These are phyloP conservation scores for Manis pentadactyla DNA, from an alignment of 2,797 vertebrate species.

Conservation along the genomic window DNA sequence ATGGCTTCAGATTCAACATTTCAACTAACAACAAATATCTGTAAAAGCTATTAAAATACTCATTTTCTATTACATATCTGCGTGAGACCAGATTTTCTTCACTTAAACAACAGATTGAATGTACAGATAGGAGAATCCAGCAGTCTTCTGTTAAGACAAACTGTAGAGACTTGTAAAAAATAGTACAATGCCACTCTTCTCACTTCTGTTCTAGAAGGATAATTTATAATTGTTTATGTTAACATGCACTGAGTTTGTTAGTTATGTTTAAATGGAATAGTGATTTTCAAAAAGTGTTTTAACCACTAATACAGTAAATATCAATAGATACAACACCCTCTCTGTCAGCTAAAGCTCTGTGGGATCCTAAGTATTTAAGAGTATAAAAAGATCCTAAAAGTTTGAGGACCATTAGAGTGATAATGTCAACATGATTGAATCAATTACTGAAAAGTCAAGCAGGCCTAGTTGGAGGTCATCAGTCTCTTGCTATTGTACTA, in stretches of 20 bases:
- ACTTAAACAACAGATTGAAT: neutral
- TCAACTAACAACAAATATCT: constrained; percentile 4
- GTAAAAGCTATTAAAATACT: neutral
- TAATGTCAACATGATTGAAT: neutral
- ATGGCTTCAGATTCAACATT: neutral
- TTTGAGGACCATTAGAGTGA: neutral
- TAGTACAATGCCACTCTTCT: neutral
- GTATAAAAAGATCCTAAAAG: neutral
- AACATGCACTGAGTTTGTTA: neutral
- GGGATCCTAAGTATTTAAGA: neutral
- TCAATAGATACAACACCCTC: neutral
- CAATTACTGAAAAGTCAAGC: neutral
- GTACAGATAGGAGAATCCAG: neutral
- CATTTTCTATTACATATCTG: neutral
- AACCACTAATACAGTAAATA: constrained; percentile 1
- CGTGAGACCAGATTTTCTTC: neutral
- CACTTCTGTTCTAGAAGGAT: neutral
- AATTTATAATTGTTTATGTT: neutral
- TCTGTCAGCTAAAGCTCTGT: neutral
- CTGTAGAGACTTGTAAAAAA: neutral
- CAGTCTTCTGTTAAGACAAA: neutral
- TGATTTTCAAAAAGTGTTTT: neutral
- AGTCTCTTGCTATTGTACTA: neutral
- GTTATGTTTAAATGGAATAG: neutral
- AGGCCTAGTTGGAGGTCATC: neutral